These are phyloP conservation scores for Drosophila pectinifera DNA, from an alignment of 1,140 invertebrate genomes.

Conservation along the genomic window DNA sequence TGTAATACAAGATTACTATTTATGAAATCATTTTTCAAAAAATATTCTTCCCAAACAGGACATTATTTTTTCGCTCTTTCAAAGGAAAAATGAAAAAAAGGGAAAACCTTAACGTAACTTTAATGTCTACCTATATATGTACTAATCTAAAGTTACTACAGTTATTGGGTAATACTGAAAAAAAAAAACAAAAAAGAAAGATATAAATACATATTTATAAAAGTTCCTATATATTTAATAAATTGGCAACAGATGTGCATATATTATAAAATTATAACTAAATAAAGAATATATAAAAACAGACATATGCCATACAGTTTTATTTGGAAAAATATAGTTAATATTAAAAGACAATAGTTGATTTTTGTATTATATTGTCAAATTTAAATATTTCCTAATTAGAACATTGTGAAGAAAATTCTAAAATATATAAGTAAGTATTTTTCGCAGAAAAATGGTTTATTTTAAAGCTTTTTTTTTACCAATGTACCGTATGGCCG, in stretches of 20 bases:
- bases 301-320: slow-evolving; percentile 8
- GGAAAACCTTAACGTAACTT: slow-evolving; percentile 11
- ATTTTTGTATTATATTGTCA: not conserved
- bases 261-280: slow-evolving; percentile 76
- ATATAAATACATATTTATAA: slow-evolving; percentile 69
- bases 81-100: slow-evolving; percentile 5
- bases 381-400: too few relatives aligned
- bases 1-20: not conserved
- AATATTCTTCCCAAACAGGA: not conserved
- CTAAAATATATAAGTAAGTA: too few relatives aligned
- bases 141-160: slow-evolving; percentile 64
- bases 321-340: not conserved
- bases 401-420: too few relatives aligned
- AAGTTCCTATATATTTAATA: slow-evolving; percentile 76
- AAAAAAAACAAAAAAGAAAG: slow-evolving; percentile 19
- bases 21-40: not conserved
- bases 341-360: too few relatives aligned
- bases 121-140: slow-evolving; percentile 39
- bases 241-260: slow-evolving; percentile 74
- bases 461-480: too few relatives aligned
- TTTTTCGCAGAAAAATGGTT: too few relatives aligned
- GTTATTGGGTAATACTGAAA: slow-evolving; percentile 57
- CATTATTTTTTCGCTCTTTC: not conserved
- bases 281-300: slow-evolving; percentile 62
- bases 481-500: too few relatives aligned